A percentile compares a stretch with the other conserved stretches of the same genome.
phyloP scores from a whole-genome alignment of 1,140 invertebrate genomes.

The Chionoecetes opilio region DNA sequence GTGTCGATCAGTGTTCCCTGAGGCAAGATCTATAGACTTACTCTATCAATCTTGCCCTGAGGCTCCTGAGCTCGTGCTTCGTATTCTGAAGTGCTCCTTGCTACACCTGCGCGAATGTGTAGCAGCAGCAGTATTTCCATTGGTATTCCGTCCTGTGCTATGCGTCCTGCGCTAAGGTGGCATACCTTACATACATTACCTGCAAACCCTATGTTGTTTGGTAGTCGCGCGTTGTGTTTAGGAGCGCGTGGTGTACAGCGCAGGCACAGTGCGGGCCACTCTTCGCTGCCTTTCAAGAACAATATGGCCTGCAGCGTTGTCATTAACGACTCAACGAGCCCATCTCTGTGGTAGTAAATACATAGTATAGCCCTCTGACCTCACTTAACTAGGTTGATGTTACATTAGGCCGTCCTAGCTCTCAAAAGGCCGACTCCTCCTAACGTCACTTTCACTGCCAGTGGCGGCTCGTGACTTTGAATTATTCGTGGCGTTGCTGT shows the following conservation, averaged over 20 bases:
- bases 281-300: neutral
- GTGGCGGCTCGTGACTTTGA: neutral
- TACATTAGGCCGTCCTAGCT: neutral
- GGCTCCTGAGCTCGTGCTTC: neutral
- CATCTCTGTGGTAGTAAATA: neutral
- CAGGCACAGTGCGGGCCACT: neutral
- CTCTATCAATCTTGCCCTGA: no score
- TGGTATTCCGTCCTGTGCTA: no score
- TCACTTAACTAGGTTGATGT: neutral
- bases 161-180: no score
- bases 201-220: no score
- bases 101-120: neutral
- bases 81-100: neutral
- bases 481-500: no score
- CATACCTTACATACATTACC: no score
- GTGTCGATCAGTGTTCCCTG: neutral
- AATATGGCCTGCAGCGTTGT: neutral
- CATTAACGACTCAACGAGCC: neutral
- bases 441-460: neutral
- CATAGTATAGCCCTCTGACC: neutral
- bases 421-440: neutral
- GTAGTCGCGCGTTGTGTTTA: neutral
- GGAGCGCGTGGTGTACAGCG: neutral
- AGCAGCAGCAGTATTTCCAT: no score
- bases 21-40: no score